Evolutionary conservation across 2,113 vertebrate genomes (phyloP), one percentile per base, ranked within the genome.

Genomic region (Myotis lucifugus): DNA sequence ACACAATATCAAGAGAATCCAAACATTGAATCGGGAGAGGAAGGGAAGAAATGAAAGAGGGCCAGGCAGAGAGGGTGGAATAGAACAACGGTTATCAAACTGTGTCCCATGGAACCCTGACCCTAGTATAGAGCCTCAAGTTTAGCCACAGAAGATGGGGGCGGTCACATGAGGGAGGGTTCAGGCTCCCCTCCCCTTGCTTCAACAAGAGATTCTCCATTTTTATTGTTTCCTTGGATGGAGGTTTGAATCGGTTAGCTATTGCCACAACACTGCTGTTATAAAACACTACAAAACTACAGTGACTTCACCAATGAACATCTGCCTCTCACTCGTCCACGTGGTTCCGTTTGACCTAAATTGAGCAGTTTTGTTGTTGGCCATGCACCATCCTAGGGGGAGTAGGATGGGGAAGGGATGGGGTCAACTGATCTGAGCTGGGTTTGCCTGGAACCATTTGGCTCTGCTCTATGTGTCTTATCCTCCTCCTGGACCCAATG

Each of bases 331-430:
- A 5, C 10, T 32, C 0, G 0, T 74, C 42, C 6, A 2, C 52
- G 11, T 52, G 6, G 54, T n/a, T 34, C 29, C 2, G 46, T 19
- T 19, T 56, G 19, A 21, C 52, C 46, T 42, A 11, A 9, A 32
- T 25, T 29, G 14, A 13, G 37, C 25, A 21, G 15, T 54, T 56
- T 40, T 66, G 50, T 13, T 48, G 64, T 42, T 48, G 15, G 19
- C 21, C 29, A 2, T 3, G 5, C 0, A 67, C 21, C 14, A 19
- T 56, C 25, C 5, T 25, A 21, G 3, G 8, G 1, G 13, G 1
- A 3, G 5, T 23, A 56, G 25, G 8, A 59, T 4, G 1, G 1
- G 34, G 40, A 2, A 12, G 15, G 37, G 34, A 15, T 14, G 23
- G 19, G 1, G 17, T 25, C 3, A 3, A 12, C 1, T 52, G 25